Evolutionary conservation across 2,113 vertebrate genomes (phyloP).

Genomic region (Mesoclemmys tuberculata): DNA sequence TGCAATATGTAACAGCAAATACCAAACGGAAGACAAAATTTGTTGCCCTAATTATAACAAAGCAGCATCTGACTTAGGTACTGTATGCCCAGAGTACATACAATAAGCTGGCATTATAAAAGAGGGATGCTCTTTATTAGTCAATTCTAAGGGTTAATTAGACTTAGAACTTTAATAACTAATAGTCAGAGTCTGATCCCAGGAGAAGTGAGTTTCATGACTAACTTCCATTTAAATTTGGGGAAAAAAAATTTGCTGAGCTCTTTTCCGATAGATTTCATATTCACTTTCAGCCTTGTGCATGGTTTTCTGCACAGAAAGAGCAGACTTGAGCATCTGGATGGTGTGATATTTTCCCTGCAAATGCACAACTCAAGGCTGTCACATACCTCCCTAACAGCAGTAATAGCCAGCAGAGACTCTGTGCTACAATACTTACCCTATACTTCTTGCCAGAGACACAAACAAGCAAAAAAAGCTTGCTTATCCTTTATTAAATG

Average conservation of each 20-base stretch:
- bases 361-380: slow-evolving; percentile 79
- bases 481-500: slow-evolving; percentile 7
- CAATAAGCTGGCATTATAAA: slow-evolving; percentile 35
- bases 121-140: slow-evolving; percentile 50
- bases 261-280: slow-evolving; percentile 60
- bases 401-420: slow-evolving; percentile 75
- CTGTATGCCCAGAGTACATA: slow-evolving; percentile 22
- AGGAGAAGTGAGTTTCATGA: slow-evolving; percentile 22
- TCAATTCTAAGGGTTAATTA: slow-evolving; percentile 73
- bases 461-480: slow-evolving; percentile 37
- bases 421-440: slow-evolving; percentile 55
- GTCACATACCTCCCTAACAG: slow-evolving; percentile 76
- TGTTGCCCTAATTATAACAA: slow-evolving; percentile 78
- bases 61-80: slow-evolving; percentile 56
- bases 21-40: slow-evolving; percentile 80
- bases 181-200: slow-evolving; percentile 49
- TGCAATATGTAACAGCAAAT: slow-evolving; percentile 84
- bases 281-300: slow-evolving; percentile 11
- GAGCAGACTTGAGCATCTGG: slow-evolving; percentile 82
- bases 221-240: slow-evolving; percentile 51
- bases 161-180: slow-evolving; percentile 60
- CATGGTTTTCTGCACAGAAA: slow-evolving; percentile 73
- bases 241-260: slow-evolving; percentile 26
- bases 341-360: slow-evolving; percentile 77
- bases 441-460: slow-evolving; percentile 49